phyloP scores from a whole-genome alignment of 1,140 invertebrate species.

The Venustaconcha ellipsiformis region DNA sequence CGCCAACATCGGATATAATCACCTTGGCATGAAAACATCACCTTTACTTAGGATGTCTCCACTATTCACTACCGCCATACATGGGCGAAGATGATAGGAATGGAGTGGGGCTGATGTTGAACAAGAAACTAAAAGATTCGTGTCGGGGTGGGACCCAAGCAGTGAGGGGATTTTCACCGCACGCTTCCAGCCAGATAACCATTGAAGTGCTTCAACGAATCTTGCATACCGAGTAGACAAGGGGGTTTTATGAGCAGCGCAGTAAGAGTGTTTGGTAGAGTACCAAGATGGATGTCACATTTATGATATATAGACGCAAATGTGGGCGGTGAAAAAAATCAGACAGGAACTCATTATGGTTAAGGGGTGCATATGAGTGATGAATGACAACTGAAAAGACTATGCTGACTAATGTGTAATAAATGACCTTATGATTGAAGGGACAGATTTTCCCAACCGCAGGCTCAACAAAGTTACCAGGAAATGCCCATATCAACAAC shows the following conservation, averaged over 20 bases:
- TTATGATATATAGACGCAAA: conserved; percentile 42
- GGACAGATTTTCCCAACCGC: conserved; percentile 24
- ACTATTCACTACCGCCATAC: too few species aligned
- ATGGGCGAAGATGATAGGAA: too few species aligned
- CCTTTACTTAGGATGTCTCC: too few species aligned
- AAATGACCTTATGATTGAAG: conserved; percentile 37
- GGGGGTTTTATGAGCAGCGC: conserved; percentile 34
- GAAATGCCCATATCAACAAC: conserved; percentile 7
- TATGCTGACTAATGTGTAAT: conserved; percentile 27
- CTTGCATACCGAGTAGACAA: conserved; percentile 21
- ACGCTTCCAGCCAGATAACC: too few species aligned
- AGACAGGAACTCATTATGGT: conserved; percentile 31
- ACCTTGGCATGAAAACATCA: too few species aligned
- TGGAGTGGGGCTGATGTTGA: too few species aligned
- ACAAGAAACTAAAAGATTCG: too few species aligned
- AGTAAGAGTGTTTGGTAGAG: conserved; percentile 22
- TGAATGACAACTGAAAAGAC: conserved; percentile 40
- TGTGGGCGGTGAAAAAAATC: conserved; percentile 29
- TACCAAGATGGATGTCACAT: conserved; percentile 23
- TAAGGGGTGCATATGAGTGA: conserved; percentile 18
- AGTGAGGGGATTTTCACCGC: too few species aligned
- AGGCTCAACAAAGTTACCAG: conserved; percentile 9
- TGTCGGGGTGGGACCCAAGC: too few species aligned
- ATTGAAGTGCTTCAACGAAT: conserved; percentile 39
- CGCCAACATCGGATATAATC: too few species aligned